Evolutionary conservation across 37 sponge, comb jelly and placozoan species (phyloP), one percentile per base, ranked within the genome.

Genomic region (Dysidea cf. avara): DNA sequence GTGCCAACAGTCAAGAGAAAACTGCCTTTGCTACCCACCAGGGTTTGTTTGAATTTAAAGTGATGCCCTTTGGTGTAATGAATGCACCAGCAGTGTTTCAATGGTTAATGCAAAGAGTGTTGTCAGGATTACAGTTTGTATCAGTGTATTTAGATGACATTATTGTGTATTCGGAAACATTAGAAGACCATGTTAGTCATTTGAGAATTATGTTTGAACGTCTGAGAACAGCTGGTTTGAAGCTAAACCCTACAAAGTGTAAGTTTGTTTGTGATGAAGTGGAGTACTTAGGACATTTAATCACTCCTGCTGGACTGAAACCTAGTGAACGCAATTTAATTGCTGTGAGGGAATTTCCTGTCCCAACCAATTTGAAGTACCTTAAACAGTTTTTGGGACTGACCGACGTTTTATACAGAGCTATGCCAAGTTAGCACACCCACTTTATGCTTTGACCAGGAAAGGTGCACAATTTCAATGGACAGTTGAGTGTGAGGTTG

Each of bases 111-210:
- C 64, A 73, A 59, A 24, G 36, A 21, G 63, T 80, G 25, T 38
- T 73, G 31, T 40, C 51, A 3, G 76, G n/a, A n/a, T n/a, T n/a
- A n/a, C n/a, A n/a, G n/a, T n/a, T n/a, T n/a, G n/a, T n/a, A n/a
- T n/a, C n/a, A 77, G 57, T 72, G 22, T 84, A 84, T 39, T 25
- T 83, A 9, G 84, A 83, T 47, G 84, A 76, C 61, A 59, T 84
- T 20, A 39, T 84, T 18, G 47, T 84, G 12, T 71, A 65, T 57
- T 59, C 64, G 14, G 26, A 28, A 9, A 56, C 7, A 18, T 68
- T 78, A 47, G 49, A 38, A 30, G 69, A 39, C 48, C 79, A 78
- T 22, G 28, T 78, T 14, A 24, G 32, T 26, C 38, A 6, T n/a
- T 48, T 54, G 31, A n/a, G 26, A 53, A 37, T 39, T 13, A 47